Conservation (phyloP, 2,888 invertebrate species). For the Tetheella fluctuosa region DNA sequence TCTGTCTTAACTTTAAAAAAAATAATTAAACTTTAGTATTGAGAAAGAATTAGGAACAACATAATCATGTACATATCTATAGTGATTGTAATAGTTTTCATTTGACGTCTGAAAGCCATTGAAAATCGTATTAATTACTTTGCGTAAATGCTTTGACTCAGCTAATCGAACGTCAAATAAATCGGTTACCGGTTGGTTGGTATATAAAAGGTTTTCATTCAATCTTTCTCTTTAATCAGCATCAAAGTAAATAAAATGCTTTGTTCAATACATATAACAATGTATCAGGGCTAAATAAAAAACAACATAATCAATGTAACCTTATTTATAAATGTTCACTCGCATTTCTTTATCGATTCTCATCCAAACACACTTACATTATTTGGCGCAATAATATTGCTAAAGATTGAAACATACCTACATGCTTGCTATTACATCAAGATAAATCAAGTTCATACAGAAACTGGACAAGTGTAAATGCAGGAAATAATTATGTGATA, state of each 20-base stretch:
- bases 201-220: neutral
- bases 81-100: neutral
- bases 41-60: neutral
- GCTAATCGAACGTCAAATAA: neutral
- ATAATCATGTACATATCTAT: neutral
- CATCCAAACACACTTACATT: conserved; percentile 29
- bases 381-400: conserved; percentile 63
- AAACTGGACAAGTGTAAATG: conserved; percentile 32
- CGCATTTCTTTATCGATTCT: conserved; percentile 25
- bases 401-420: conserved; percentile 27
- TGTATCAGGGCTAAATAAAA: conserved; percentile 24
- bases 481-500: conserved; percentile 23
- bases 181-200: too few relatives aligned
- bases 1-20: conserved; percentile 19
- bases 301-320: conserved; percentile 21
- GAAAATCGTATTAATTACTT: neutral
- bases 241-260: conserved; percentile 26
- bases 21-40: neutral
- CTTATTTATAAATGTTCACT: conserved; percentile 19
- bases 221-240: neutral
- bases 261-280: conserved; percentile 25
- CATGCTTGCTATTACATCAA: conserved; percentile 4
- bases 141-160: neutral
- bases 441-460: conserved; percentile 20
- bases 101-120: neutral